Conservation (phyloP, 2,113 vertebrate genomes). For the Thinocorus orbignyianus region DNA sequence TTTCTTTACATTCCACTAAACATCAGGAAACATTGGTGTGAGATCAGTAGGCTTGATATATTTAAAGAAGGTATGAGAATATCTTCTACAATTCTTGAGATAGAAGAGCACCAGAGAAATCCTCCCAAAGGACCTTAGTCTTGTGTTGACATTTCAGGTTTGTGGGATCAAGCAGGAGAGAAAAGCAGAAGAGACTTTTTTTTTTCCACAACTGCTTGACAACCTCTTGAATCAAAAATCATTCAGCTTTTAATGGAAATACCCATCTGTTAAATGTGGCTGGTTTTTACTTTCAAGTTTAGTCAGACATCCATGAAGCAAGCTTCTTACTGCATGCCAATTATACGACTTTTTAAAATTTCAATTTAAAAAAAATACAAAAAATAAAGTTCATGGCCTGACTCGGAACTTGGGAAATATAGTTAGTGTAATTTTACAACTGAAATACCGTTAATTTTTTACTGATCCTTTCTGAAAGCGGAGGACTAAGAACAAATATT, state of each 20-base stretch:
- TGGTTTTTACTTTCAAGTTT: not conserved
- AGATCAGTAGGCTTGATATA: not conserved
- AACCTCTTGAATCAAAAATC: not conserved
- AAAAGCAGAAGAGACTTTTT: not conserved
- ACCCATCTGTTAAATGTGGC: not conserved
- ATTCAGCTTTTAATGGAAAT: not conserved
- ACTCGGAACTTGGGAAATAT: not conserved
- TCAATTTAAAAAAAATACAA: too few relatives aligned
- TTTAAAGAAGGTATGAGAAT: not conserved
- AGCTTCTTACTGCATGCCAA: not conserved
- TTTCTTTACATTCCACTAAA: not conserved
- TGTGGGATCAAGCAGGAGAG: not conserved
- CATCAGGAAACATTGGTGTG: not conserved
- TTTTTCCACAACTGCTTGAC: not conserved
- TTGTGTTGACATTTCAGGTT: not conserved
- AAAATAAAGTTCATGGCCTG: not conserved
- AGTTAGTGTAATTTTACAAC: not conserved
- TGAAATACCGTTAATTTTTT: not conserved
- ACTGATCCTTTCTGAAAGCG: not conserved
- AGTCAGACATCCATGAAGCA: not conserved
- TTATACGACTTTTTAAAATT: not conserved
- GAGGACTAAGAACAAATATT: not conserved
- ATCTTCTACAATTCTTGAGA: not conserved
- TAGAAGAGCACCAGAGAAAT: not conserved
- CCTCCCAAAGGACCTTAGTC: not conserved